Base-by-base conservation (phyloP, 1,140 invertebrate genomes). In the Eriosoma lanigerum region DNA sequence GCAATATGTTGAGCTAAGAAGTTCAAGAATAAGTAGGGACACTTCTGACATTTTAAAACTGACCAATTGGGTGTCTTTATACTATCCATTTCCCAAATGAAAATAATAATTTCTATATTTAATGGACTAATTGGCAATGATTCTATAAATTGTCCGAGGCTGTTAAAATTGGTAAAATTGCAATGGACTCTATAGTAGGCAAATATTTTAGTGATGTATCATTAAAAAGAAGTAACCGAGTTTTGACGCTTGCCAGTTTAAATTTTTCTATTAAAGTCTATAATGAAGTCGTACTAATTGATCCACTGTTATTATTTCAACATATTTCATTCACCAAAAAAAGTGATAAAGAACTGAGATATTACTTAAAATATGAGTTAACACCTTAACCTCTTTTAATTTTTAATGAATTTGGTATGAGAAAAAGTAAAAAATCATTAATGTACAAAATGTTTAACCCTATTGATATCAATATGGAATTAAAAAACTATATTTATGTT, bases 291-390 rank as follows among this genome's bases (percentile, higher is more conserved):
- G 24, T n/a, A 13, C 19, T n/a, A 0, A 44, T 68, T 29, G 62
- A 81, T 54, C 78, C 60, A 64, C 44, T 68, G 1, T 29, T 26
- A 19, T 38, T 81, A 29, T 81, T 81, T 68, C n/a, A 54, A 19
- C 21, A 62, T 10, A 66, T 81, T 21, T 50, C 46, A 12, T 0
- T 44, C 12, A 81, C 3, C 10, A 44, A 52, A 54, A 60, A 64
- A 29, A 48, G 19, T 10, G 24, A 64, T 24, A n/a, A 81, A 24
- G 46, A 85, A 62, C 52, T 85, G 60, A 68, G 85, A 81, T 76
- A 85, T 84, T 85, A 85, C 83, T 82, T 86, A 81, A 82, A 84
- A 82, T 86, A 86, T 84, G 85, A 87, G 84, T 64, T 86, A 73
- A 84, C 83, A 38, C 85, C 85, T 54, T 86, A 82, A 83, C 85